phyloP scores from a whole-genome alignment of 2,888 invertebrate genomes.

The Allacma fusca region DNA sequence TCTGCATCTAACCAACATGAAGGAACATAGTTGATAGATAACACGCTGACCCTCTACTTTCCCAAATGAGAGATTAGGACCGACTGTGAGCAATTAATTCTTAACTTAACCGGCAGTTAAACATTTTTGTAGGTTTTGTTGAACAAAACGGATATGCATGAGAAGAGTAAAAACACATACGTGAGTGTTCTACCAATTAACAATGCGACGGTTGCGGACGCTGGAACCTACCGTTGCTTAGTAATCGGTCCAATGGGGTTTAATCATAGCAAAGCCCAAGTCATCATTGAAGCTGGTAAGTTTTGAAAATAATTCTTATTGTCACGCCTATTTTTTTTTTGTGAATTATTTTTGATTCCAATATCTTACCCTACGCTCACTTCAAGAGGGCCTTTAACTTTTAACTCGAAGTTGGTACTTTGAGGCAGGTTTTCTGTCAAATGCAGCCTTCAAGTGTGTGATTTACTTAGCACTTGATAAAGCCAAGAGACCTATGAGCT shows the following conservation, averaged over 20 bases:
- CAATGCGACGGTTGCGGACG: conserved; percentile 52
- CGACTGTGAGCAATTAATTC: too few species aligned
- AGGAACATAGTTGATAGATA: too few species aligned
- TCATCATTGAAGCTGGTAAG: conserved; percentile 49
- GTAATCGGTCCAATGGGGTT: conserved; percentile 55
- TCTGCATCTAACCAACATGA: too few species aligned
- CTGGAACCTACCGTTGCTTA: conserved; percentile 58
- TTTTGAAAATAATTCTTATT: background rate
- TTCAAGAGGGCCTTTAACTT: too few species aligned
- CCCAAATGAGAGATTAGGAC: too few species aligned
- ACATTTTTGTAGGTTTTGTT: conserved; percentile 49
- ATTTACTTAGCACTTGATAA: conserved; percentile 11
- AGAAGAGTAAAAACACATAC: conserved; percentile 50
- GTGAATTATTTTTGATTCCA: too few species aligned
- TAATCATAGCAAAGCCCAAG: conserved; percentile 52
- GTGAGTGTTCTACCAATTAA: conserved; percentile 53
- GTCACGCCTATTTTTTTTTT: background rate
- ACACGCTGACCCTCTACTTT: too few species aligned
- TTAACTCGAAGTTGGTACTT: too few species aligned
- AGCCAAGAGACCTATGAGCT: background rate
- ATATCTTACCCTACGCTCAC: too few species aligned
- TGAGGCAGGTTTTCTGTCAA: background rate
- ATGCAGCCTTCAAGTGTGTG: background rate
- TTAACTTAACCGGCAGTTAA: too few species aligned
- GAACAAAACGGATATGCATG: conserved; percentile 49